Conservation (phyloP, 1,140 invertebrate species). For the Drosophila biarmipes region DNA sequence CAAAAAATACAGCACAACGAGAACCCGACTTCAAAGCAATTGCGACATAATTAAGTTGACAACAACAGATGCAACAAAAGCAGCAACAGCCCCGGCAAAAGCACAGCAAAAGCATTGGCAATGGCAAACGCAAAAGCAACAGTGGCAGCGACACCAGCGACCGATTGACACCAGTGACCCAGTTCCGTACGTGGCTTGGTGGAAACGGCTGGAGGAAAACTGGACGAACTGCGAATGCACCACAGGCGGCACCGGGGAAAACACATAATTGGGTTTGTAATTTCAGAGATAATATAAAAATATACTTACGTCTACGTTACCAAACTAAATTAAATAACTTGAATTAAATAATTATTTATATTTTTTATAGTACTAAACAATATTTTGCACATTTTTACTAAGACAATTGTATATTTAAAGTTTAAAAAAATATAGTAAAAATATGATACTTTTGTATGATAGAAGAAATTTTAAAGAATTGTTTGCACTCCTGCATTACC, state of each 20-base stretch:
- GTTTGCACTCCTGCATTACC: too few relatives aligned
- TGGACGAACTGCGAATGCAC: constrained; percentile 43
- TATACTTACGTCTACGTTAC: too few relatives aligned
- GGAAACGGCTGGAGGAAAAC: constrained; percentile 51
- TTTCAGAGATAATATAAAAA: not conserved
- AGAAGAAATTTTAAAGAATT: too few relatives aligned
- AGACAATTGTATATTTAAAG: too few relatives aligned
- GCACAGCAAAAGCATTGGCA: constrained; percentile 14
- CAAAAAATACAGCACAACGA: constrained; percentile 34
- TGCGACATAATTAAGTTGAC: constrained; percentile 82
- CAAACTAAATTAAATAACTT: too few relatives aligned
- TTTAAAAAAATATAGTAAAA: too few relatives aligned
- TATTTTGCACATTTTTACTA: too few relatives aligned
- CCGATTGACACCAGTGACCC: constrained; percentile 53
- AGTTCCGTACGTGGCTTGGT: constrained; percentile 55
- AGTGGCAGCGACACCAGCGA: constrained; percentile 1
- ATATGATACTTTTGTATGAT: too few relatives aligned
- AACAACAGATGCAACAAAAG: constrained; percentile 54
- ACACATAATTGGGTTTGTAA: not conserved
- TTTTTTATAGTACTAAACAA: too few relatives aligned
- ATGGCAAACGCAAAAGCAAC: constrained; percentile 30
- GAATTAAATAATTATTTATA: too few relatives aligned
- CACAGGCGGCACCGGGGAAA: not conserved
- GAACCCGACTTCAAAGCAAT: constrained; percentile 76
- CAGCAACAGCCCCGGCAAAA: constrained; percentile 27